Base-by-base conservation (phyloP, 2,113 vertebrate species). In the Bubo scandiacus region DNA sequence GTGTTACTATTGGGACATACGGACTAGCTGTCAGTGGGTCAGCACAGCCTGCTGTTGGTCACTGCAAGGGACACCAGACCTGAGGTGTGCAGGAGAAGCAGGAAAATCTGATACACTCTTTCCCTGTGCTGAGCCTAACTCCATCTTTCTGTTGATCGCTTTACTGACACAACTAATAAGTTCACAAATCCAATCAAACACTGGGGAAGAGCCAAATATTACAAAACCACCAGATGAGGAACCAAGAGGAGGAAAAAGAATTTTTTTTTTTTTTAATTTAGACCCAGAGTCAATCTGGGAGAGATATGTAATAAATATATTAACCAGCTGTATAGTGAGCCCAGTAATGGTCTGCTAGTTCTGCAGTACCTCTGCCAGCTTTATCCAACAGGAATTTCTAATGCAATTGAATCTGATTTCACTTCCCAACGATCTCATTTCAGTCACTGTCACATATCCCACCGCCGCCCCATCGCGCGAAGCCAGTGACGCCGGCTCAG, bases 341-440 rank as follows among this genome's bases (percentile, higher is more conserved):
- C 51, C 66, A 65, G 80, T 32, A 34, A 63, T 22, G 59, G 49
- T 70, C 58, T 92, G 81, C 59, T 65, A 65, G 38, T 25, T 75
- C 90, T 59, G 91, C 92, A 90, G 75, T 25, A 84, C 62, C 81
- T 86, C 86, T 12, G 13, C 59, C 17, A 11, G 45, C 86, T 91
- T 95, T 71, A 65, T 91, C 89, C 61, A 67, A 88, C 95, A 67
- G 4, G 73, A 95, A 95, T 96, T 93, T 73, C 95, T 96, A 93
- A 96, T 43, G 58, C 77, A 95, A 96, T 54, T 81, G 89, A 91
- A 65, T 81, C 90, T n/a, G 87, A 95, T 92, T 95, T 95, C 59
- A 45, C 80, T 83, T 95, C 36, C 58, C 85, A 75, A 5, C 2
- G 62, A 93, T 77, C 89, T 90, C 85, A 67, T 80, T 75, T 91